Percentiles rank a stretch among this genome's conserved stretches.
phyloP scores from a whole-genome alignment of 2,888 invertebrate species.

The Ophion obscuratus region DNA sequence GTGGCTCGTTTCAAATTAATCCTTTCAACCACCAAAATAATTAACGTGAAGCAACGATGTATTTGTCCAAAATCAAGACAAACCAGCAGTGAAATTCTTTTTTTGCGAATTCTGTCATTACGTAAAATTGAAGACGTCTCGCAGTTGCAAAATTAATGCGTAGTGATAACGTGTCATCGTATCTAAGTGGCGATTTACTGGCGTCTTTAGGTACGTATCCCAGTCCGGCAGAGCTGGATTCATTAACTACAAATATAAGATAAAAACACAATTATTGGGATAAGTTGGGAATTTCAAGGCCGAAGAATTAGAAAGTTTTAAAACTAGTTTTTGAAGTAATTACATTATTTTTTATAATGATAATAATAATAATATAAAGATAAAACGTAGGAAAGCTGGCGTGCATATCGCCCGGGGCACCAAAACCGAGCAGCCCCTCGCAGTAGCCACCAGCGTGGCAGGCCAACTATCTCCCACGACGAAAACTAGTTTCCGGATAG shows the following conservation, averaged over 20 bases:
- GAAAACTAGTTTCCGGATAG: no score
- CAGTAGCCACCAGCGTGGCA: no score
- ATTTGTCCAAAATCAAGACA: not conserved
- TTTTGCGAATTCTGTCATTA: slow-evolving; percentile 42
- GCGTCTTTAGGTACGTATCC: slow-evolving; percentile 62
- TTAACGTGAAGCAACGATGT: not conserved
- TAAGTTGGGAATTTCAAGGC: not conserved
- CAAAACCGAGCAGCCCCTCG: no score
- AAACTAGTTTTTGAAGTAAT: no score
- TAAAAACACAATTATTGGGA: not conserved
- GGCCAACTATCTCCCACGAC: no score
- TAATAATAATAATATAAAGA: no score
- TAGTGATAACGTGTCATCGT: slow-evolving; percentile 68
- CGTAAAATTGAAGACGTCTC: slow-evolving; percentile 68
- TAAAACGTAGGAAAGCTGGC: no score
- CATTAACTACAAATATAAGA: slow-evolving; percentile 48
- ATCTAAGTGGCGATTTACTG: slow-evolving; percentile 67
- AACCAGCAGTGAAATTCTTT: not conserved
- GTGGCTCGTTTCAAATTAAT: slow-evolving; percentile 71
- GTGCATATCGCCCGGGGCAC: no score
- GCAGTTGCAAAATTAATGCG: slow-evolving; percentile 57
- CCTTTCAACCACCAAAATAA: slow-evolving; percentile 40
- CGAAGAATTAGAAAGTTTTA: not conserved
- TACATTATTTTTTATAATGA: no score
- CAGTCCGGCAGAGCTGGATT: slow-evolving; percentile 63